Percentiles rank a stretch among this genome's conserved stretches.
Evolutionary conservation across 2,888 invertebrate genomes (phyloP).

Genomic region (Zaprionus lineosus): DNA sequence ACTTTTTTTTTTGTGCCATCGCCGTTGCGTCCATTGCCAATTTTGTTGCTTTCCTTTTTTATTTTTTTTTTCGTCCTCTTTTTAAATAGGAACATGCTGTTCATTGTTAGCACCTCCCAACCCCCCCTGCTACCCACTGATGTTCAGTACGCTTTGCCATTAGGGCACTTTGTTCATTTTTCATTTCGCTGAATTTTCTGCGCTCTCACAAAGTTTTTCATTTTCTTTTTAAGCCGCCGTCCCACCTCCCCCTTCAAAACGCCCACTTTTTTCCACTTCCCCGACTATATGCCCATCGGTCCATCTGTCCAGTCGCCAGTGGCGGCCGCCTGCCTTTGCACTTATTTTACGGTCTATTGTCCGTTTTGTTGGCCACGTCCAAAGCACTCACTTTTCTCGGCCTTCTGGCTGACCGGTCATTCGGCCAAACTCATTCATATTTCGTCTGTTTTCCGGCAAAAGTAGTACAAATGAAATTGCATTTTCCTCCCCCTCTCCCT

Average conservation of each 20-base stretch:
- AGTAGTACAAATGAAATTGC: conserved; percentile 80
- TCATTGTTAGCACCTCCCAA: conserved; percentile 40
- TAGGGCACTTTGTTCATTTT: conserved; percentile 79
- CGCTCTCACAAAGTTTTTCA: conserved; percentile 63
- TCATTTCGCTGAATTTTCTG: conserved; percentile 76
- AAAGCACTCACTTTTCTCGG: conserved; percentile 61
- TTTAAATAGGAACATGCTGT: conserved; percentile 69
- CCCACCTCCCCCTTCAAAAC: conserved; percentile 2
- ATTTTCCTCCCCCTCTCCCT: conserved; percentile 48
- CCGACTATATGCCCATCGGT: no score
- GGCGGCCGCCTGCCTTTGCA: conserved; percentile 65
- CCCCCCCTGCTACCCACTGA: conserved; percentile 9
- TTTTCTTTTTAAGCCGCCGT: conserved; percentile 55
- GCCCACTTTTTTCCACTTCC: no score
- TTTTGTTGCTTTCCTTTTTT: conserved; percentile 4
- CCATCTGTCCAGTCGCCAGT: no score
- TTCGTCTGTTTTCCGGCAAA: conserved; percentile 47
- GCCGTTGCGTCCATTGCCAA: conserved; percentile 19
- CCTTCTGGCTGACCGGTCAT: conserved; percentile 39
- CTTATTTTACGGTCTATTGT: conserved; percentile 81
- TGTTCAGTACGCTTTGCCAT: conserved; percentile 54
- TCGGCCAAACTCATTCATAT: conserved; percentile 68
- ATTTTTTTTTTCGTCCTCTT: conserved; percentile 19
- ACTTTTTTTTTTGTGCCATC: conserved; percentile 36
- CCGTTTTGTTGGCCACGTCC: conserved; percentile 72